A percentile compares a stretch with the other conserved stretches of the same genome.
Evolutionary conservation across 2,797 vertebrate species (phyloP).

Genomic region (Lagocephalus sceleratus): DNA sequence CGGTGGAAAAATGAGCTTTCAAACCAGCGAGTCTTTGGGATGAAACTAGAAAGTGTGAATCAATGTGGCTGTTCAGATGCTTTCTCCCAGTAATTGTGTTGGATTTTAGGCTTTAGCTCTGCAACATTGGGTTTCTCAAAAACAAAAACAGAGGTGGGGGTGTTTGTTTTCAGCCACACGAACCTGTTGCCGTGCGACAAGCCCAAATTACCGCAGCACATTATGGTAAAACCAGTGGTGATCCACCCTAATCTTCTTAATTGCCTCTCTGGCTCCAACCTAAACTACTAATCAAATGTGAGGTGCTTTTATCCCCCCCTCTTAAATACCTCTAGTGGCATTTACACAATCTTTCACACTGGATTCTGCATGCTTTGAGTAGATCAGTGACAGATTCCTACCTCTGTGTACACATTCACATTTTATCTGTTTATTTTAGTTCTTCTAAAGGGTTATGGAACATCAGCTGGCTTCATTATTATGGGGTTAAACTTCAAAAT

Average conservation of each 20-base stretch:
- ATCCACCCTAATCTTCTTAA: conserved; percentile 61
- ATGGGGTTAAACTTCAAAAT: too few species aligned
- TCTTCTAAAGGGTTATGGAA: conserved; percentile 4
- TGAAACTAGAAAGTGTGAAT: too few species aligned
- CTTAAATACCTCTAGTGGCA: conserved; percentile 49
- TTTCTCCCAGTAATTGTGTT: conserved; percentile 5
- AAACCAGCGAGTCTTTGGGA: too few species aligned
- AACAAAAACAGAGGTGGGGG: background rate
- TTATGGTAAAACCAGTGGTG: conserved; percentile 60
- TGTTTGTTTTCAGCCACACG: conserved; percentile 53
- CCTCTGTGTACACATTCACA: conserved; percentile 21
- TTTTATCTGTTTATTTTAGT: conserved; percentile 41
- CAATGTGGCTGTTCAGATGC: too few species aligned
- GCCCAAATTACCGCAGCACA: conserved; percentile 54
- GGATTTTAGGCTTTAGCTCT: conserved; percentile 39
- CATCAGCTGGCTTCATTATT: too few species aligned
- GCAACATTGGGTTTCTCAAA: too few species aligned
- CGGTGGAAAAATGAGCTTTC: too few species aligned
- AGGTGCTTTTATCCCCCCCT: conserved; percentile 14
- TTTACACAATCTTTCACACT: conserved; percentile 43
- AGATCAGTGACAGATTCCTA: conserved; percentile 37
- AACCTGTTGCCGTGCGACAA: conserved; percentile 57
- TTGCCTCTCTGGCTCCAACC: conserved; percentile 51
- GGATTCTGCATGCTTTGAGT: conserved; percentile 44
- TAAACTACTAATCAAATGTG: conserved; percentile 57